Base-by-base conservation (phyloP, 2,888 invertebrate genomes). In the Erynnis tages region DNA sequence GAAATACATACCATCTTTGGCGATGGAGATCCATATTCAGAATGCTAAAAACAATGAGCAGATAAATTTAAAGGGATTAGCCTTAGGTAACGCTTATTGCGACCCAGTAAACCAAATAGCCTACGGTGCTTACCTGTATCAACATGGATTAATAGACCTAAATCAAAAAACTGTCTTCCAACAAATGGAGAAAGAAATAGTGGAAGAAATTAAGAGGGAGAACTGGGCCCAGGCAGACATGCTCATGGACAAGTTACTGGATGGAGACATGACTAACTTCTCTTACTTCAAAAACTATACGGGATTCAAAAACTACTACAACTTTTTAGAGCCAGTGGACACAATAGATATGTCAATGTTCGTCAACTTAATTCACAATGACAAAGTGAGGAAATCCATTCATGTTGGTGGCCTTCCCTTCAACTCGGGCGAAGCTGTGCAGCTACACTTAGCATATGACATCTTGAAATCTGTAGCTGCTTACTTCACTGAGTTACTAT, bases 241-340 rank as follows among this genome's bases (percentile, higher is more conserved):
- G 40, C 71, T 93, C 0, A 93, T 95, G 73, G 94, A 95, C 66
- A 72, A 82, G n/a, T 76, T 96, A 0, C 87, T 96, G 61, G 83
- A 81, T 30, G 86, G 83, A 19, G 74, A 73, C 2, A 29, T 79
- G 0, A 66, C 66, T 0, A 80, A 82, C 47, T 69, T 62, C 13
- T 85, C 87, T 7, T 82, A 77, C 37, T 95, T 94, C 67, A 91
- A 90, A 68, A 92, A 93, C 57, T 82, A 90, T 25, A 94, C 95
- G 3, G 96, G 96, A 0, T 94, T 94, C 54, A 73, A 91, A n/a
- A 92, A 93, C 66, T 94, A 94, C 63, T 95, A 93, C 68, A 95
- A 96, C 69, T 93, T 91, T 65, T 71, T 96, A 11, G 73, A 91
- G 37, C 54, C 79, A 0, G 77, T 91, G 0, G 75, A 87, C 3